Conservation (phyloP, 2,113 vertebrate genomes). For the Ivindomyrus marchei region DNA sequence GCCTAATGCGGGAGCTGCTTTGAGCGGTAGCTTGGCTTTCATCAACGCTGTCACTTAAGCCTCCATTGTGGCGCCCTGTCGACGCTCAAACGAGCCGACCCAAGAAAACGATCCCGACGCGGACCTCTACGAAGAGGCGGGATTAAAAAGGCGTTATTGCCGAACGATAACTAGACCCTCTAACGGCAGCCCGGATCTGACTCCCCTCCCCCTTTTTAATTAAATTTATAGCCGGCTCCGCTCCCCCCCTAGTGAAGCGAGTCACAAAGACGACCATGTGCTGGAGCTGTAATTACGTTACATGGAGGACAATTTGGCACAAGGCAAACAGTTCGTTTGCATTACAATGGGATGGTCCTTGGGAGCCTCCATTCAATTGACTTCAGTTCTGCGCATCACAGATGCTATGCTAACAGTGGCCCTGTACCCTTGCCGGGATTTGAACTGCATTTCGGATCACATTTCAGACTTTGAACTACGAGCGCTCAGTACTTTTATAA, state of each 20-base stretch:
- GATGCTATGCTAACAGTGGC: not conserved
- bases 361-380: not conserved
- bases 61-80: not conserved
- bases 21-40: not conserved
- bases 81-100: not conserved
- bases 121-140: not conserved
- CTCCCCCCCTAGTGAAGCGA: not conserved
- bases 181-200: not conserved
- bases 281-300: not conserved
- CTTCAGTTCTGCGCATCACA: not conserved
- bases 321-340: not conserved
- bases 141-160: not conserved
- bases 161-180: not conserved
- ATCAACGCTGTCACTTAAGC: not conserved
- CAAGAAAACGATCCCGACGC: not conserved
- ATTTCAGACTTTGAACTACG: not conserved
- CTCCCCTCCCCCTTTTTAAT: not conserved
- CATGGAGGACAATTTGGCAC: not conserved
- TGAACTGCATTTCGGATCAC: not conserved
- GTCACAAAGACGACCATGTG: not conserved
- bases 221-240: not conserved
- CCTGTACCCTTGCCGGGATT: not conserved
- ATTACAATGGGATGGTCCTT: not conserved
- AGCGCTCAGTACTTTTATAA: not conserved
- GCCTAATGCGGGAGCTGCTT: not conserved